phyloP scores from a whole-genome alignment of 2,888 invertebrate species.

The Mythimna lalbum region DNA sequence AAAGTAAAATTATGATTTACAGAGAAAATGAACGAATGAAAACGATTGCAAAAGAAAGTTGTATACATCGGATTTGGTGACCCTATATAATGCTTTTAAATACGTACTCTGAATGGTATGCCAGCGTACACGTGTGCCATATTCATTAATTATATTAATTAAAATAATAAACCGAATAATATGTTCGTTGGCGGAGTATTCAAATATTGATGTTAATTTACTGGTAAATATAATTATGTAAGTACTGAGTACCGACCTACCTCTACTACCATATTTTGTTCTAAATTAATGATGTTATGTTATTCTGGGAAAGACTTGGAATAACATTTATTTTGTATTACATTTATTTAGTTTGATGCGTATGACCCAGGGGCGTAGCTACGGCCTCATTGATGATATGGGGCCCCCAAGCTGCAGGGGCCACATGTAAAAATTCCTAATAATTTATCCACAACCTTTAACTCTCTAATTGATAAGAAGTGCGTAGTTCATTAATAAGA shows the following conservation, averaged over 20 bases:
- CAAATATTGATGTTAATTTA: slow-evolving; percentile 29
- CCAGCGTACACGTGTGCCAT: slow-evolving; percentile 14
- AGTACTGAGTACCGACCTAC: neutral
- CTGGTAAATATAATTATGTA: slow-evolving; percentile 18
- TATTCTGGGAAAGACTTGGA: neutral
- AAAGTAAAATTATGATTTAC: too few relatives aligned
- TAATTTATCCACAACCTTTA: too few relatives aligned
- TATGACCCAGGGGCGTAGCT: too few relatives aligned
- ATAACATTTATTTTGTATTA: neutral
- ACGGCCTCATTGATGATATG: too few relatives aligned
- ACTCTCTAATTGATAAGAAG: too few relatives aligned
- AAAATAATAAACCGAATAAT: slow-evolving; percentile 39
- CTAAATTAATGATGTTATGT: neutral
- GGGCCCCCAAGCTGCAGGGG: too few relatives aligned
- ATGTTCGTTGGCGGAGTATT: slow-evolving; percentile 11
- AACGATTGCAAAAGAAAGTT: too few relatives aligned
- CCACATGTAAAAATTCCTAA: too few relatives aligned
- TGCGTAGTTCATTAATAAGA: too few relatives aligned
- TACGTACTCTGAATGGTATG: slow-evolving; percentile 12
- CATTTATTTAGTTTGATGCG: neutral
- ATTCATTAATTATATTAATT: slow-evolving; percentile 50
- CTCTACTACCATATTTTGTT: neutral
- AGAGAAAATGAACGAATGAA: too few relatives aligned
- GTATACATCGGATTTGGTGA: too few relatives aligned
- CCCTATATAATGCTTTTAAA: slow-evolving; percentile 30